Evolutionary conservation across 2,797 vertebrate genomes (phyloP), one percentile per base, ranked within the genome.

Genomic region (Notoglanidium macrostoma): DNA sequence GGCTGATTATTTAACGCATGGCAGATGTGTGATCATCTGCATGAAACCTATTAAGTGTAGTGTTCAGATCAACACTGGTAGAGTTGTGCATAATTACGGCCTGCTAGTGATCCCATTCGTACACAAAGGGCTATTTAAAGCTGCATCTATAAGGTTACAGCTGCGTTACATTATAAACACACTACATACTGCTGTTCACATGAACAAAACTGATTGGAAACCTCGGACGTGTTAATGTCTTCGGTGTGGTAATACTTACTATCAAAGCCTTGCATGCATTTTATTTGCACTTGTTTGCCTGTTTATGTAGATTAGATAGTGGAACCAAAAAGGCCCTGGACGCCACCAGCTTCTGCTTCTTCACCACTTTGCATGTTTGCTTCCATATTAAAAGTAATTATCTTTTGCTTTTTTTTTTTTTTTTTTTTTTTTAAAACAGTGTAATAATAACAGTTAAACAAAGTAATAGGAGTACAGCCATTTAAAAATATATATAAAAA

Each of bases 51-150:
- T 6, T 12, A 10, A 40, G 32, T 7, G 0, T 14, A 40, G 21
- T 26, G 23, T 26, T 17, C 9, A 57, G 77, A 15, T 29, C 26
- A 55, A 44, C 6, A 32, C 2, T 40, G 29, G 21, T 49, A 10
- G 17, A 14, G 23, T 26, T 65, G 84, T 35, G 44, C 21, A 54
- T 49, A 1, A 23, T 54, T 54, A 85, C 73, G 84, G 84, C 84
- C 84, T 85, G 59, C 84, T 35, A 8, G 14, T 32, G 14, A 46
- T 12, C n/a, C 17, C 55, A 49, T 59, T 63, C 44, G 74, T 78
- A 78, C 84, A 85, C 84, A 85, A 85, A 85, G 84, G 29, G 44
- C 84, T 61, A 78, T 85, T 78, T 85, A 85, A 77, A 35, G 44
- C 72, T 54, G 17, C 84, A 51, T 6, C 49, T 35, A 0, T 80